Evolutionary conservation across 2,113 vertebrate species (phyloP), one percentile per base, ranked within the genome.

Genomic region (Calyptomena viridis): DNA sequence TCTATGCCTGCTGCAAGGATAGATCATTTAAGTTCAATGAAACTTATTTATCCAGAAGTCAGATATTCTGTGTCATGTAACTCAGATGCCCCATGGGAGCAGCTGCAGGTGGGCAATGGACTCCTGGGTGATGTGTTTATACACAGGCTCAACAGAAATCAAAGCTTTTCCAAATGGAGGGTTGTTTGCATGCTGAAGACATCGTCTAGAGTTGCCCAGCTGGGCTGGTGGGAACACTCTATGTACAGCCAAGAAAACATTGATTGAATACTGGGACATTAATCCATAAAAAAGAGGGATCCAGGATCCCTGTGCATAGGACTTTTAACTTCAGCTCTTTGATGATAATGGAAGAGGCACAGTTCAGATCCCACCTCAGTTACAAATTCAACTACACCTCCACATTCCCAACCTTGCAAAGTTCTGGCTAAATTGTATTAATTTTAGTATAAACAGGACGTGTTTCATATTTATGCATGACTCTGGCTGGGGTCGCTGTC

Each of bases 371-470:
- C 55, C 7, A 24, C 31, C 16, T 66, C 87, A 69, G 66, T 76
- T 69, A 50, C 47, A 50, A 37, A 73, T 39, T 13, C 33, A 56
- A 64, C 76, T 64, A 52, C 78, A 30, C 59, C 55, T 85, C 76
- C 40, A 13, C n/a, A 4, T 62, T 92, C 40, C 58, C 31, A 24
- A 1, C 33, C 49, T 52, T 8, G 3, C 4, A 19, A 66, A 72
- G n/a, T 30, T 59, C 71, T 75, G 76, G 35, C 72, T 81, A 68
- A 94, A 86, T 52, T 8, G 0, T 24, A 39, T 72, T 78, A 71
- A 60, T 94, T 87, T 73, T 24, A 53, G 56, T 39, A 42, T 84
- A 95, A 96, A 94, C 92, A 96, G 93, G 93, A 96, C 6, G 3
- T 25, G 33, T 90, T 96, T 86, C 28, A 8, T 88, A 59, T 91